These are phyloP conservation scores for Acridotheres tristis DNA, from an alignment of 2,797 vertebrate species.

Conservation along the genomic window DNA sequence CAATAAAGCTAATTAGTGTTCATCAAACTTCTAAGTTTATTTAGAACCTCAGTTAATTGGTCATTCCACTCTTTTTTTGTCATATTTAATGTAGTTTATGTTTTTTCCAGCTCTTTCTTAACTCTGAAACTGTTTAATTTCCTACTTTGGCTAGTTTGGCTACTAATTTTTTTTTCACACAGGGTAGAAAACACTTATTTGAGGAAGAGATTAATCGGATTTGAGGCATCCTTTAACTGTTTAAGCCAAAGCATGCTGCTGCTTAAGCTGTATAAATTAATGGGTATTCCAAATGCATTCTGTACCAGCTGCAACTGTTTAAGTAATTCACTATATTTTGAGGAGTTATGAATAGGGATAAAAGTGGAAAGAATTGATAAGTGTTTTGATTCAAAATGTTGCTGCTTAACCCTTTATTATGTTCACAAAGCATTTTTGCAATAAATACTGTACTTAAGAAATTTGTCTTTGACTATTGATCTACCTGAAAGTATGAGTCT, in stretches of 20 bases:
- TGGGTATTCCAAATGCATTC: constrained; percentile 11
- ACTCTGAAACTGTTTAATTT: background rate
- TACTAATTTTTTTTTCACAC: background rate
- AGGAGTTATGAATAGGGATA: background rate
- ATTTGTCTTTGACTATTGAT: background rate
- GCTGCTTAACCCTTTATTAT: background rate
- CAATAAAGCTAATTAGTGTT: background rate
- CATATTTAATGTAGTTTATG: background rate
- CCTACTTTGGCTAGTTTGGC: background rate
- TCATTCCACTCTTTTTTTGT: background rate
- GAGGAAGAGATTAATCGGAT: background rate
- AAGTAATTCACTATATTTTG: constrained; percentile 8
- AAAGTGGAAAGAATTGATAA: background rate
- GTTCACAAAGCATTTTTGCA: background rate
- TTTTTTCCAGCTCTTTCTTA: background rate
- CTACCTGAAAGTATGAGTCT: background rate
- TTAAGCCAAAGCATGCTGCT: background rate
- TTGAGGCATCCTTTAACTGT: background rate
- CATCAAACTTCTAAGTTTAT: background rate
- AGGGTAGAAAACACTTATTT: background rate
- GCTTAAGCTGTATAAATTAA: background rate
- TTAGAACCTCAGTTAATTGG: background rate
- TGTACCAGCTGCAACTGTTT: background rate
- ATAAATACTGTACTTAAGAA: background rate
- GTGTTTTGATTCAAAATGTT: constrained; percentile 6